Evolutionary conservation across 2,113 vertebrate genomes (phyloP).

Genomic region (Grus americana): DNA sequence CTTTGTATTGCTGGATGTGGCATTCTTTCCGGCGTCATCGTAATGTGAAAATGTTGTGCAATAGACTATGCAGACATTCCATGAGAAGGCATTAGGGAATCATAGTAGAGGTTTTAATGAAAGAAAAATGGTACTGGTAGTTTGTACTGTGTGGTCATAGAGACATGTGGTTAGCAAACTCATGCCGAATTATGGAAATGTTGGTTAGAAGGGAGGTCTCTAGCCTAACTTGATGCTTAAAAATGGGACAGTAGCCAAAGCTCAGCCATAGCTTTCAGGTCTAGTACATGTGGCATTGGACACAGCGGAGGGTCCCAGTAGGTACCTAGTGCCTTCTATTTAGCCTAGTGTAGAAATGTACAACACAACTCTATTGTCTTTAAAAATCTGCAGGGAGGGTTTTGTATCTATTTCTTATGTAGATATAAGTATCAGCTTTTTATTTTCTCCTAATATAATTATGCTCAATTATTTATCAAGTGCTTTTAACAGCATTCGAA

Average conservation of each 20-base stretch:
- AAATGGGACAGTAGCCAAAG: background rate
- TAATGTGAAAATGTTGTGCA: background rate
- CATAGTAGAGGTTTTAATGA: background rate
- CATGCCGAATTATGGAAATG: background rate
- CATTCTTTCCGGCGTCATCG: background rate
- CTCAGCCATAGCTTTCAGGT: background rate
- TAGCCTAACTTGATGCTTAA: background rate
- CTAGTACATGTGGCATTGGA: background rate
- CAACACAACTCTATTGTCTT: background rate
- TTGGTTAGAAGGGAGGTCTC: background rate
- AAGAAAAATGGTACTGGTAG: background rate
- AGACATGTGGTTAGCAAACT: background rate
- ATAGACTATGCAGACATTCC: background rate
- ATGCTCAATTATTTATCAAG: background rate
- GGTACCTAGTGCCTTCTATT: background rate
- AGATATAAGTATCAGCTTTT: background rate
- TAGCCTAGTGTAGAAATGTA: background rate
- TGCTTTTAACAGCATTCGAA: background rate
- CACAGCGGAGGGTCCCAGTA: background rate
- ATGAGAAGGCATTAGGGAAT: background rate
- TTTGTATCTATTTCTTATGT: background rate
- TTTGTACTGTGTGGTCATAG: background rate
- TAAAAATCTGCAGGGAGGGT: background rate
- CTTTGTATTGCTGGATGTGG: background rate
- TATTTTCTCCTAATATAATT: background rate